Evolutionary conservation across 2,888 invertebrate genomes (phyloP).

Genomic region (Drosophila pseudotalamancana): DNA sequence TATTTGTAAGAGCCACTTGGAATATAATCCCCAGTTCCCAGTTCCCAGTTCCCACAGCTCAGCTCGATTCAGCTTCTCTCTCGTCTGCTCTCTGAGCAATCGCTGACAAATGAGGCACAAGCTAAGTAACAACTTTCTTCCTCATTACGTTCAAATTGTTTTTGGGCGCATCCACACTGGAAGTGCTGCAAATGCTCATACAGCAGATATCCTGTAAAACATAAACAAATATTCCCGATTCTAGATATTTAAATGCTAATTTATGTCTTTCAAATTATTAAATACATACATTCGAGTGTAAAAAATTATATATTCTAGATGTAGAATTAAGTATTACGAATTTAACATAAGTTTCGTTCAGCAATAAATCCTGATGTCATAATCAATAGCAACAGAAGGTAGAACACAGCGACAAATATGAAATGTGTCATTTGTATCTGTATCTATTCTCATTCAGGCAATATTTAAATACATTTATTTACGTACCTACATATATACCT

Average conservation of each 20-base stretch:
- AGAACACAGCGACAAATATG: no score
- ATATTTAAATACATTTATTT: no score
- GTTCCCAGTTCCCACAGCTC: conserved; percentile 5
- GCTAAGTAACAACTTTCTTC: conserved; percentile 80
- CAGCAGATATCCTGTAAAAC: neutral
- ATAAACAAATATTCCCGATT: no score
- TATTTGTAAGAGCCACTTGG: conserved; percentile 61
- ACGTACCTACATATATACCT: neutral
- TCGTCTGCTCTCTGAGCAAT: conserved; percentile 51
- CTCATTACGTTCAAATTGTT: conserved; percentile 78
- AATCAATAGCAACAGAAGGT: no score
- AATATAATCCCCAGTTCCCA: conserved; percentile 51
- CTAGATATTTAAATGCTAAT: no score
- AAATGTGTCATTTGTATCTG: no score
- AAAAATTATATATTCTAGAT: no score
- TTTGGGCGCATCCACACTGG: conserved; percentile 46
- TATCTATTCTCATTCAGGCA: neutral
- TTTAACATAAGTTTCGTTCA: neutral
- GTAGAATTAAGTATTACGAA: no score
- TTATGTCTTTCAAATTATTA: no score
- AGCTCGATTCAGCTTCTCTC: neutral
- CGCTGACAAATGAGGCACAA: conserved; percentile 79
- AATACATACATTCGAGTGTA: no score
- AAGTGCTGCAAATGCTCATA: neutral
- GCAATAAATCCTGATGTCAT: no score